Conservation (phyloP, 2,113 vertebrate genomes). For the Erythrocercus mccallii region DNA sequence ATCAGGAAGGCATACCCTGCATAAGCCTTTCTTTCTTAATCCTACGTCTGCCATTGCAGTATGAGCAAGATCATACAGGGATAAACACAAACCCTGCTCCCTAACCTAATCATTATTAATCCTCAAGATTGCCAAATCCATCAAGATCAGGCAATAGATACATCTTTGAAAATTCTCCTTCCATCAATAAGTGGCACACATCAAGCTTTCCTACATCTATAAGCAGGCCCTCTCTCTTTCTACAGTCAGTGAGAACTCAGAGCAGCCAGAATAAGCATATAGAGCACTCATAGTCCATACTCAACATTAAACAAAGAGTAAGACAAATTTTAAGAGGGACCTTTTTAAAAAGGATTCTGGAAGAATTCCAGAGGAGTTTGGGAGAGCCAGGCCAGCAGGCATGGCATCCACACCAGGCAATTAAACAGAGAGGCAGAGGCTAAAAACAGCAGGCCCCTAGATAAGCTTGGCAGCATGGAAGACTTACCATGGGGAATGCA, state of each 20-base stretch:
- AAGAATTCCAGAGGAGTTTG: neutral
- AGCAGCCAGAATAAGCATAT: neutral
- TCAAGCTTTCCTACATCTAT: neutral
- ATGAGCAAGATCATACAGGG: neutral
- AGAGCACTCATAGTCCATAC: rapidly evolving
- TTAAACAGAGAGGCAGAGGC: neutral
- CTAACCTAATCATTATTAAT: neutral
- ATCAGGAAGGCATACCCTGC: neutral
- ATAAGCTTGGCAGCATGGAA: rapidly evolving
- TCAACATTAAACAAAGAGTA: neutral
- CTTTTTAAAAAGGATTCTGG: neutral
- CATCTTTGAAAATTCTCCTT: neutral
- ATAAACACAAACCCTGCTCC: neutral
- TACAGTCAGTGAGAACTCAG: neutral
- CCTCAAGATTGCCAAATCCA: too few species aligned
- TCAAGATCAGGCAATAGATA: neutral
- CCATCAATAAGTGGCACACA: too few species aligned
- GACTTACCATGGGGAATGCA: rapidly evolving
- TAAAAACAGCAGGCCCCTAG: neutral
- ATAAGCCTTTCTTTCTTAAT: neutral
- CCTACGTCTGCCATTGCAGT: neutral
- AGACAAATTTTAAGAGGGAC: rapidly evolving
- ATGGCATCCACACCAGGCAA: neutral
- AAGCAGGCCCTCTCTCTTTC: neutral
- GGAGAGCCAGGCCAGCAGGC: neutral